phyloP scores from a whole-genome alignment of 2,113 vertebrate species.

The Puntigrus tetrazona region DNA sequence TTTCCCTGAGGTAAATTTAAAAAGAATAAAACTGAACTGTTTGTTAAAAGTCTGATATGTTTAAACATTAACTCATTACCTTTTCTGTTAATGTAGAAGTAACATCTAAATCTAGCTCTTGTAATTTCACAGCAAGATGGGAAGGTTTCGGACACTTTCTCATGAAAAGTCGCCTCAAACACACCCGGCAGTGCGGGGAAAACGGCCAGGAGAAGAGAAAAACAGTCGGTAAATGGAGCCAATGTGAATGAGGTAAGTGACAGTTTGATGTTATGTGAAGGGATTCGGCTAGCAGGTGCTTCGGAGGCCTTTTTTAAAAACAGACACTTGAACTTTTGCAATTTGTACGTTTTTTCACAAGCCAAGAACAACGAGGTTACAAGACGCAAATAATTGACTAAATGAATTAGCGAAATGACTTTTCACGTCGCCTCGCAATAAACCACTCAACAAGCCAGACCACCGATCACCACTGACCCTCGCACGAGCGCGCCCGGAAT shows the following conservation, averaged over 20 bases:
- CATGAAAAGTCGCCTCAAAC: background rate
- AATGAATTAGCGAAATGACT: background rate
- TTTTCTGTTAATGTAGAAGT: slow-evolving; percentile 18
- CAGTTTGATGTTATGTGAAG: slow-evolving; percentile 34
- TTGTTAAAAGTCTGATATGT: slow-evolving; percentile 14
- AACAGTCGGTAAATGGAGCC: background rate
- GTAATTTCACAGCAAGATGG: background rate
- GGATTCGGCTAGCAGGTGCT: slow-evolving; percentile 32
- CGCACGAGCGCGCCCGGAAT: slow-evolving; percentile 27
- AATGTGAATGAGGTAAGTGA: slow-evolving; percentile 41
- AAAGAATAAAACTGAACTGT: slow-evolving; percentile 1
- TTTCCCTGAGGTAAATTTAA: background rate
- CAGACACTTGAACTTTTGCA: slow-evolving; percentile 28
- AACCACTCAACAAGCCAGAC: slow-evolving; percentile 2
- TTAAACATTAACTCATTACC: background rate
- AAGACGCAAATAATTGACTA: background rate
- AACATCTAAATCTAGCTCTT: slow-evolving; percentile 14
- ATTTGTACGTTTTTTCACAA: slow-evolving; percentile 19
- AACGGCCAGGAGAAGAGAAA: slow-evolving; percentile 21
- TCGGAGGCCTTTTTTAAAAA: background rate
- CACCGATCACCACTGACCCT: slow-evolving; percentile 8
- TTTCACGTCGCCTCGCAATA: background rate
- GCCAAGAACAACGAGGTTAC: slow-evolving; percentile 18
- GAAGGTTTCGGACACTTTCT: slow-evolving; percentile 13
- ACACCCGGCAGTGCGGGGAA: background rate